A percentile compares a stretch with the other conserved stretches of the same genome.
Conservation (phyloP, 1,140 invertebrate species). For the Aleiodes sp. region DNA sequence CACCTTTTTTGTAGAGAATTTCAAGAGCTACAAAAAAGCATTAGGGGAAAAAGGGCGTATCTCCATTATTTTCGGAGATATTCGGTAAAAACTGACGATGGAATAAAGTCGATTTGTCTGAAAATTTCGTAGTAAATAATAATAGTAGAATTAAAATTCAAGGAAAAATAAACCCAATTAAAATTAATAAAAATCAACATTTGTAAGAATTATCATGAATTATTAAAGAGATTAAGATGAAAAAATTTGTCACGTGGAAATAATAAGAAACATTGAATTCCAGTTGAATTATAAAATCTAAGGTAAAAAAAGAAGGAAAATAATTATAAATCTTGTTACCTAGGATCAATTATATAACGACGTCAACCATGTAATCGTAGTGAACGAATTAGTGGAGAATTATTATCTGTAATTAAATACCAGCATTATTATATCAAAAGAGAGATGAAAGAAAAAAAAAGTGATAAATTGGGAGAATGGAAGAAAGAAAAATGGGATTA, state of each 20-base stretch:
- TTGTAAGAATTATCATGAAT: no score
- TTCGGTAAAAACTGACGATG: no score
- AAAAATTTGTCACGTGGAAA: neutral
- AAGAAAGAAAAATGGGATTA: neutral
- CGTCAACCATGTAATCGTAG: slow-evolving; percentile 17
- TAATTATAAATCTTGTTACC: slow-evolving; percentile 31
- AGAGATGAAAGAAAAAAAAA: neutral
- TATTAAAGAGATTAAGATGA: no score
- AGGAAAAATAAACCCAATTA: no score
- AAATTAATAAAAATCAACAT: no score
- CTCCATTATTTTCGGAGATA: no score
- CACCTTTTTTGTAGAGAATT: no score
- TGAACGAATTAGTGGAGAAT: neutral
- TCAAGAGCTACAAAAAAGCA: no score
- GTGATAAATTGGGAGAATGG: neutral
- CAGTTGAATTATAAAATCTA: neutral
- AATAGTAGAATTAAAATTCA: no score
- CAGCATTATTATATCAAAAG: neutral
- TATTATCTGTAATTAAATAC: neutral
- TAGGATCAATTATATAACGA: slow-evolving; percentile 31
- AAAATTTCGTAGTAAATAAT: no score
- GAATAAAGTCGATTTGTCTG: no score
- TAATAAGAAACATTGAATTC: neutral
- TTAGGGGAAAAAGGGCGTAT: no score
- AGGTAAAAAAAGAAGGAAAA: slow-evolving; percentile 4